These are phyloP conservation scores for Isurus oxyrinchus DNA, from an alignment of 2,113 vertebrate genomes.

Conservation along the genomic window DNA sequence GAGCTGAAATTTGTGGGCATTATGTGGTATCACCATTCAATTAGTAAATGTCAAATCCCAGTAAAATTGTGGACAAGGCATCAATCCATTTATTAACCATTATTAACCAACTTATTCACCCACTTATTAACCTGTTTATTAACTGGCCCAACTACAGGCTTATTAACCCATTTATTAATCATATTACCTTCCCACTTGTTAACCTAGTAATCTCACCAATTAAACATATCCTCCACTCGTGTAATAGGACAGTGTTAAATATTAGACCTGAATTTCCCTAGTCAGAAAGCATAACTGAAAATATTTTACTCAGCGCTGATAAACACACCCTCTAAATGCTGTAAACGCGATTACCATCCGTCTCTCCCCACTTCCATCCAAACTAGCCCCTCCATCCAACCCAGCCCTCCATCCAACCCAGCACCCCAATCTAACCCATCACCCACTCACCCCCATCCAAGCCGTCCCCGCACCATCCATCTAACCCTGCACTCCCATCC, in stretches of 20 bases:
- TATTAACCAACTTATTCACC: neutral
- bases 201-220: neutral
- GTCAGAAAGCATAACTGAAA: neutral
- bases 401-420: neutral
- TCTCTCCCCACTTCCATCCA: neutral
- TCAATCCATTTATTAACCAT: neutral
- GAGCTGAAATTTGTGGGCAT: neutral
- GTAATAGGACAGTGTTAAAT: neutral
- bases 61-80: neutral
- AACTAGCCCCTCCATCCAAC: neutral
- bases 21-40: neutral
- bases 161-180: neutral
- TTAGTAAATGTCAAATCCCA: neutral
- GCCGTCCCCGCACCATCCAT: neutral
- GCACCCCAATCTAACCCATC: neutral
- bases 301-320: neutral
- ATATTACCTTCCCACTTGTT: neutral
- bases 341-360: neutral
- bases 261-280: neutral
- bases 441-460: neutral
- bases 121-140: neutral
- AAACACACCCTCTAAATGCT: neutral
- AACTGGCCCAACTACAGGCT: neutral
- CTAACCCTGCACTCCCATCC: neutral
- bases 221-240: neutral